These are phyloP conservation scores for Papilio machaon DNA, from an alignment of 1,140 invertebrate species.

Conservation along the genomic window DNA sequence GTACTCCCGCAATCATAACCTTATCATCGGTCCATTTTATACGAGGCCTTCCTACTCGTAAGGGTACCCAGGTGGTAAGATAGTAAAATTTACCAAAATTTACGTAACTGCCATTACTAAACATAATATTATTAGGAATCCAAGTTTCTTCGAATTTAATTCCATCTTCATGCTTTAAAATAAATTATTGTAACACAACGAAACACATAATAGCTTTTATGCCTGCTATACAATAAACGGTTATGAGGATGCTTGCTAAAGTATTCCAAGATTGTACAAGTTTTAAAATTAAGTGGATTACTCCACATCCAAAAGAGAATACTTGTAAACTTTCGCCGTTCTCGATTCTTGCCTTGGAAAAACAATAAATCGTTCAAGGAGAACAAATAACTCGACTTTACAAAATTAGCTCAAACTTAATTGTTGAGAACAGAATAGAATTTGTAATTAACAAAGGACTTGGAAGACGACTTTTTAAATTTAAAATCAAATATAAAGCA, in stretches of 20 bases:
- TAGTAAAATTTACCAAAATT: not conserved
- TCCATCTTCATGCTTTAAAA: not conserved
- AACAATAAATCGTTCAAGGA: slow-evolving; percentile 64
- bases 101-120: not conserved
- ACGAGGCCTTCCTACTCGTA: not conserved
- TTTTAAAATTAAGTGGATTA: slow-evolving; percentile 63
- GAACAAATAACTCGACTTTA: slow-evolving; percentile 65
- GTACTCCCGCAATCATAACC: too few species aligned
- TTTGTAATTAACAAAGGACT: slow-evolving; percentile 51
- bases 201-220: slow-evolving; percentile 12
- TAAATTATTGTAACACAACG: not conserved
- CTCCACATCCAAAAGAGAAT: slow-evolving; percentile 58
- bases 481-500: slow-evolving; percentile 41
- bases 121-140: not conserved
- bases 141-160: not conserved
- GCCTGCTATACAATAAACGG: slow-evolving; percentile 20
- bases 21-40: not conserved
- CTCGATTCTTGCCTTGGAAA: slow-evolving; percentile 42
- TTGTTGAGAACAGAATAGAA: slow-evolving; percentile 54
- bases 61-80: not conserved
- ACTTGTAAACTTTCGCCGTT: slow-evolving; percentile 54
- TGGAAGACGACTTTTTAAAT: slow-evolving; percentile 49
- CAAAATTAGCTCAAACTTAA: slow-evolving; percentile 63
- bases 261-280: slow-evolving; percentile 54
- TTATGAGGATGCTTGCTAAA: slow-evolving; percentile 36